Base-by-base conservation (phyloP, 2,888 invertebrate genomes). In the Plebejus melissa region DNA sequence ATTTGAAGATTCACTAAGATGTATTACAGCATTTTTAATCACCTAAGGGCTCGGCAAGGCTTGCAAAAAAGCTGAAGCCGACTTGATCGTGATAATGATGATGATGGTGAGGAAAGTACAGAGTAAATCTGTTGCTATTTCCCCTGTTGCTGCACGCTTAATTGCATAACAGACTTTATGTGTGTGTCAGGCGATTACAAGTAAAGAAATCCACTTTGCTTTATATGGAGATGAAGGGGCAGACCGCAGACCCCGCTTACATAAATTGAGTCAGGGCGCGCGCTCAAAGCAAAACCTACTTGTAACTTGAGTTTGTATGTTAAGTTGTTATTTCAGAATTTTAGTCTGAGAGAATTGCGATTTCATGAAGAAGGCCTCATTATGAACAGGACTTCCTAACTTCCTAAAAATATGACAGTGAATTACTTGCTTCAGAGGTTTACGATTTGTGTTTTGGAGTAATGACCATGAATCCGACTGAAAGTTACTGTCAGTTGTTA, bases 201-300 rank as follows among this genome's bases (percentile, higher is more conserved):
- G 81, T 82, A 83, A 84, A 86, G 86, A 87, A 89, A 87, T 84
- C 85, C 79, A 79, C 83, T 82, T 80, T 82, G 82, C 88, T 88
- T 79, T 84, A 85, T 83, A 88, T 86, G 88, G 88, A 83, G 83
- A 85, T 83, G 83, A 79, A 80, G 79, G 79, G 79, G 80, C 81
- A 79, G 78, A 78, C 80, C 78, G 80, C 81, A 79, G 78, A 78
- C 80, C 78, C 81, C 79, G 78, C 80, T 86, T 85, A 84, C 83
- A 82, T 85, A 85, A 87, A 80, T 78, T 77, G 79, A 78, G 77
- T 78, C 80, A 78, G 80, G 82, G 82, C 84, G 83, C 83, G 84
- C 83, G 84, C 83, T 82, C 82, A 82, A 11, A 85, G 82, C 81
- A 81, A 82, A 83, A 82, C 80, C 81, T 36, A 74, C 13, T 9